These are phyloP conservation scores for Misgurnus mizolepis DNA, from an alignment of 2,113 vertebrate genomes.

Conservation along the genomic window DNA sequence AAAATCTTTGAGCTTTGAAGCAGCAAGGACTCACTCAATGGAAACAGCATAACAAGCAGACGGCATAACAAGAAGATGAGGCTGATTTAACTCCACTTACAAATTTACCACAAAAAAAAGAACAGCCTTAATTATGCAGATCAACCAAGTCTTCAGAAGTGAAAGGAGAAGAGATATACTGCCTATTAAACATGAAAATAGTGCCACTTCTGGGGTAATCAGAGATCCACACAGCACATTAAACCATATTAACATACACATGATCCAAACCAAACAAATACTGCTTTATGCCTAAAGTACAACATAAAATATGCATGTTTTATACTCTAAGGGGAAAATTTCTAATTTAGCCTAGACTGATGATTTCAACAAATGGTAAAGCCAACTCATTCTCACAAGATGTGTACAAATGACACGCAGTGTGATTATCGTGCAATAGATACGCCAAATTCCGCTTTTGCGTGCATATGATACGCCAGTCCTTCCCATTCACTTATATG, in stretches of 20 bases:
- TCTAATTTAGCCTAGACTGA: conserved; percentile 28
- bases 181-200: conserved; percentile 70
- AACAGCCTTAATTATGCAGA: conserved; percentile 74
- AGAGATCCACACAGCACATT: conserved; percentile 35
- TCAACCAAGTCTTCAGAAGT: conserved; percentile 71
- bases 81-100: conserved; percentile 71
- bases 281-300: conserved; percentile 33
- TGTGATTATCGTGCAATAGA: too few species aligned
- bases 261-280: conserved; percentile 47
- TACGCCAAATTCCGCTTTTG: too few species aligned
- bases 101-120: conserved; percentile 70
- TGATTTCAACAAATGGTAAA: conserved; percentile 15
- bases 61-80: conserved; percentile 66
- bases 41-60: conserved; percentile 51
- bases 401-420: too few species aligned
- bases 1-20: conserved; percentile 57
- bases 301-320: conserved; percentile 49
- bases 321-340: conserved; percentile 30
- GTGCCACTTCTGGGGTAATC: conserved; percentile 58
- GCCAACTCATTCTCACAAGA: too few species aligned
- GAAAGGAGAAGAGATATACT: conserved; percentile 53
- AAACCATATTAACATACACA: conserved; percentile 47
- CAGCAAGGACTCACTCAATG: conserved; percentile 46
- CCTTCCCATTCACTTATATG: too few species aligned
- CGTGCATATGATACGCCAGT: too few species aligned